A percentile compares a stretch with the other conserved stretches of the same genome.
These are phyloP conservation scores for Anser brachyrhynchus DNA, from an alignment of 2,113 vertebrate species.

Conservation along the genomic window DNA sequence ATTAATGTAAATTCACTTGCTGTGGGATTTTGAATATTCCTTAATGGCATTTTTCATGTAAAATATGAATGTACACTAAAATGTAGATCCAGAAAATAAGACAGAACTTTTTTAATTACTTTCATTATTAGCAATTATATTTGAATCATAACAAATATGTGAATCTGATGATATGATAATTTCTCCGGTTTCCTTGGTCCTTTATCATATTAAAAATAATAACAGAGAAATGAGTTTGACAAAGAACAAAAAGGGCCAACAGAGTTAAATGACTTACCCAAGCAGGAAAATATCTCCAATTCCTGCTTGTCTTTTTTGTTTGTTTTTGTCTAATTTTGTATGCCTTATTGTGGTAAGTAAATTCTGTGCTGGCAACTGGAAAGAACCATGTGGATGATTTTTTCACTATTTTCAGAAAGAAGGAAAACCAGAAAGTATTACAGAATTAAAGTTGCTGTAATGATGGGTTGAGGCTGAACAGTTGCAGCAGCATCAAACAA, in stretches of 20 bases:
- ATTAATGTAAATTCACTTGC: neutral
- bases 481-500: neutral
- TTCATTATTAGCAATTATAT: neutral
- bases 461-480: neutral
- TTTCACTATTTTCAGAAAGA: neutral
- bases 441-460: neutral
- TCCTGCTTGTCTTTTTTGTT: neutral
- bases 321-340: neutral
- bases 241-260: neutral
- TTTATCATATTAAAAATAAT: neutral
- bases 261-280: neutral
- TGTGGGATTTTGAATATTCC: neutral
- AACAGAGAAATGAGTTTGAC: neutral
- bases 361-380: neutral
- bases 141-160: neutral
- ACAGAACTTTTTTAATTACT: neutral
- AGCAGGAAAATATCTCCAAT: neutral
- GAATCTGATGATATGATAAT: neutral
- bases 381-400: neutral
- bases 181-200: neutral
- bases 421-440: neutral
- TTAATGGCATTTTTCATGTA: neutral
- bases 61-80: neutral
- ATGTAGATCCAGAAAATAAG: neutral
- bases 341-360: rapidly evolving